Conservation (phyloP, 2,888 invertebrate species). For the Lochmaea crataegi region DNA sequence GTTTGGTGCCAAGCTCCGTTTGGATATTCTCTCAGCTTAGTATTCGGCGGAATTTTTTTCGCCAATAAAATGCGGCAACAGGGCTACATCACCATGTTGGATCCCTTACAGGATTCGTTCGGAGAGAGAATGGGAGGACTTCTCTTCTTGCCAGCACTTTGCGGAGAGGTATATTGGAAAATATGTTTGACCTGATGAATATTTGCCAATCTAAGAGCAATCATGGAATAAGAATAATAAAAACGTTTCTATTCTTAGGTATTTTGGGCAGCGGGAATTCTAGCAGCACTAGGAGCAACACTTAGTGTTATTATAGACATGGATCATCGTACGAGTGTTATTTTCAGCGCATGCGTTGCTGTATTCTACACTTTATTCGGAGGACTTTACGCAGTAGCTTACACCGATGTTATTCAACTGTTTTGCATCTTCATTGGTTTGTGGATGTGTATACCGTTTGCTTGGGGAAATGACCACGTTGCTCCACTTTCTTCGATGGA, state of each 20-base stretch:
- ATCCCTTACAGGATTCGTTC: slow-evolving; percentile 96
- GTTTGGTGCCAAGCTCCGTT: slow-evolving; percentile 99
- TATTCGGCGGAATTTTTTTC: slow-evolving; percentile 97
- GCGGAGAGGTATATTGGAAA: slow-evolving; percentile 78
- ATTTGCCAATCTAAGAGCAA: neutral
- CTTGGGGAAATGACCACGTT: slow-evolving; percentile 89
- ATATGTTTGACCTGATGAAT: neutral
- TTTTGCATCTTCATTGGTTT: slow-evolving; percentile 98
- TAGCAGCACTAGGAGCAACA: slow-evolving; percentile 96
- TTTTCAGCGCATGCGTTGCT: slow-evolving; percentile 95
- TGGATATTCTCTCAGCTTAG: slow-evolving; percentile 95
- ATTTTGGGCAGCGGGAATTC: slow-evolving; percentile 98
- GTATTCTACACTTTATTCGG: slow-evolving; percentile 98
- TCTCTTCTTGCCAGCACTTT: slow-evolving; percentile 94
- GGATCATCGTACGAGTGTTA: slow-evolving; percentile 92
- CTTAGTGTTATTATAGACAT: slow-evolving; percentile 97
- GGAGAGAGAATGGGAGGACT: slow-evolving; percentile 98
- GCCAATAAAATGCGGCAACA: slow-evolving; percentile 98
- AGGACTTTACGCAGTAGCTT: slow-evolving; percentile 97
- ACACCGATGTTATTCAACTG: slow-evolving; percentile 97
- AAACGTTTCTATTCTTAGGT: slow-evolving; percentile 22
- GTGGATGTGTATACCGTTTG: slow-evolving; percentile 98
- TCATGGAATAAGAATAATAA: no score
- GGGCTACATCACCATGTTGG: slow-evolving; percentile 98
- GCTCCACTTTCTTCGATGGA: slow-evolving; percentile 83